phyloP scores from a whole-genome alignment of 2,797 vertebrate genomes.

The Muscicapa comitata region DNA sequence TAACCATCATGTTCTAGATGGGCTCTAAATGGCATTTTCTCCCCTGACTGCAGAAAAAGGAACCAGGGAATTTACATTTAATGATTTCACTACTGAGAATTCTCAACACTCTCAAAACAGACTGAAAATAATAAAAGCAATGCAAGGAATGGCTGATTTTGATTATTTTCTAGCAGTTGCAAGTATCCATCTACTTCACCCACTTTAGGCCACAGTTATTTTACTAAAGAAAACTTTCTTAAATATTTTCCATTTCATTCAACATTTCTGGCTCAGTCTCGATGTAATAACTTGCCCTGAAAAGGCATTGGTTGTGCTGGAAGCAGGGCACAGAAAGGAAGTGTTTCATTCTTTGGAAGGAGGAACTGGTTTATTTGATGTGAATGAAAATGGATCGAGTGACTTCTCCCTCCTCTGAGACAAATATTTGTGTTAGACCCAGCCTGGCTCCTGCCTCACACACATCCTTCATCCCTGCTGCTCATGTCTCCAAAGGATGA shows the following conservation, averaged over 20 bases:
- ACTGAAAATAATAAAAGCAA: background rate
- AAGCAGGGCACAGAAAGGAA: background rate
- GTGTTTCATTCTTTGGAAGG: background rate
- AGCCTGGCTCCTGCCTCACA: background rate
- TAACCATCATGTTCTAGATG: background rate
- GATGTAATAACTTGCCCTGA: background rate
- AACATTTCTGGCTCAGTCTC: background rate
- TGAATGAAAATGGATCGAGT: background rate
- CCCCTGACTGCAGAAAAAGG: background rate
- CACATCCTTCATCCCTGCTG: background rate
- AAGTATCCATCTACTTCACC: background rate
- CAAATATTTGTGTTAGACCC: background rate
- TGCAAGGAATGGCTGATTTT: background rate
- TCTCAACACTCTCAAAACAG: background rate
- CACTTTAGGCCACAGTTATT: background rate
- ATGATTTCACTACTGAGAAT: background rate
- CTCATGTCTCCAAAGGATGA: background rate
- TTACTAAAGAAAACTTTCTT: background rate
- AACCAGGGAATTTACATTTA: background rate
- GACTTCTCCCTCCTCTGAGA: background rate
- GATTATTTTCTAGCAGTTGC: background rate
- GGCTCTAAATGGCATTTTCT: background rate
- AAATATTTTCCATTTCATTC: constrained; percentile 26
- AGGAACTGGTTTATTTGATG: background rate
- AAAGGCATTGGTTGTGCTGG: background rate